A percentile compares a stretch with the other conserved stretches of the same genome.
Evolutionary conservation across 2,888 invertebrate genomes (phyloP).

Genomic region (Napeogenes inachia): DNA sequence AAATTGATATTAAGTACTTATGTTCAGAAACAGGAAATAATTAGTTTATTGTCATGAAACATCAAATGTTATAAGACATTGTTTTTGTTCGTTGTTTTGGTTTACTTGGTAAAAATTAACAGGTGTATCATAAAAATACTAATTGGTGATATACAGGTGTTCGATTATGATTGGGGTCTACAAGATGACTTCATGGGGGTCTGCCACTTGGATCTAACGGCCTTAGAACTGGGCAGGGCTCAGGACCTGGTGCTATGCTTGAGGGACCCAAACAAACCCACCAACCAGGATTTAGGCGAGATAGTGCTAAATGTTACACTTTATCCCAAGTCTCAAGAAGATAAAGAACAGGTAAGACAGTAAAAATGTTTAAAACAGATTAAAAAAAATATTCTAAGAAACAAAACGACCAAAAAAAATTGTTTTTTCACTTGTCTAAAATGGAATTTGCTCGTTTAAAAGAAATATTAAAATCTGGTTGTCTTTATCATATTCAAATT

Average conservation of each 20-base stretch:
- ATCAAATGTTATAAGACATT: too few relatives aligned
- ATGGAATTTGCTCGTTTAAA: neutral
- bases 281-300: constrained; percentile 85
- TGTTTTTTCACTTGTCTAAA: neutral
- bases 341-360: constrained; percentile 89
- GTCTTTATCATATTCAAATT: too few relatives aligned
- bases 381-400: too few relatives aligned
- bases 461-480: too few relatives aligned
- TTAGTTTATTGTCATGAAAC: too few relatives aligned
- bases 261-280: constrained; percentile 84
- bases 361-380: too few relatives aligned
- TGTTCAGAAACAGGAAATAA: too few relatives aligned
- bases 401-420: too few relatives aligned
- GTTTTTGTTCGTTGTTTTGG: too few relatives aligned
- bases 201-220: constrained; percentile 88
- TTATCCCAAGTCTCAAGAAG: constrained; percentile 95
- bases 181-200: constrained; percentile 99
- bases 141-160: constrained; percentile 79
- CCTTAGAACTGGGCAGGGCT: constrained; percentile 85
- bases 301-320: constrained; percentile 88
- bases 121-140: too few relatives aligned
- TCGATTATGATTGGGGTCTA: constrained; percentile 98
- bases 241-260: constrained; percentile 89
- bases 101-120: too few relatives aligned
- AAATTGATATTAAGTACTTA: too few relatives aligned